These are phyloP conservation scores for Zosterops borbonicus DNA, from an alignment of 2,113 vertebrate genomes.

Conservation along the genomic window DNA sequence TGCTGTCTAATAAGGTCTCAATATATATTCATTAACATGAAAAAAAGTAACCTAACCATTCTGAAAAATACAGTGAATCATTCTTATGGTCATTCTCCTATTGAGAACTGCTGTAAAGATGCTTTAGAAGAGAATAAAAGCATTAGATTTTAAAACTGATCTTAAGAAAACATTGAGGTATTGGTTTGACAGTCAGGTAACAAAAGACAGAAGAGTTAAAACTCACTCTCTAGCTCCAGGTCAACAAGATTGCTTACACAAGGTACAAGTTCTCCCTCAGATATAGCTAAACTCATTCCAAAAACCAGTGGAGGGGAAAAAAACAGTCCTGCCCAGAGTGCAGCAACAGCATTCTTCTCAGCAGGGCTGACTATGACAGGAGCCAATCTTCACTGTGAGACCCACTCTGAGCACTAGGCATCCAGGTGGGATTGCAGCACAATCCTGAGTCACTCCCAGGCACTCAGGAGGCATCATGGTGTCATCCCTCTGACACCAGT, in stretches of 20 bases:
- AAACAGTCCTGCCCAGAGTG: neutral
- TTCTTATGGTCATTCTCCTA: neutral
- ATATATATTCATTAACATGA: neutral
- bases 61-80: neutral
- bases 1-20: neutral
- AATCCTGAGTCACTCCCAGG: neutral
- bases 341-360: neutral
- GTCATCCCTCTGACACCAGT: neutral
- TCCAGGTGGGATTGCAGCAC: neutral
- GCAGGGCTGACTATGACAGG: neutral
- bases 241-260: neutral
- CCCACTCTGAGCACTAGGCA: neutral
- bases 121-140: neutral
- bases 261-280: neutral
- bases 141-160: neutral
- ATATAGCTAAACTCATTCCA: neutral
- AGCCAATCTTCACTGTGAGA: rapidly evolving
- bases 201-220: neutral
- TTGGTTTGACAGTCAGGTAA: neutral
- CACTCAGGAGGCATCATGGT: rapidly evolving
- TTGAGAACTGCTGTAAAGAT: neutral
- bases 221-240: neutral
- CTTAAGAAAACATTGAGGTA: neutral
- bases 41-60: neutral
- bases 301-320: neutral